phyloP scores from a whole-genome alignment of 2,113 vertebrate genomes.

The Ochotona curzoniae region DNA sequence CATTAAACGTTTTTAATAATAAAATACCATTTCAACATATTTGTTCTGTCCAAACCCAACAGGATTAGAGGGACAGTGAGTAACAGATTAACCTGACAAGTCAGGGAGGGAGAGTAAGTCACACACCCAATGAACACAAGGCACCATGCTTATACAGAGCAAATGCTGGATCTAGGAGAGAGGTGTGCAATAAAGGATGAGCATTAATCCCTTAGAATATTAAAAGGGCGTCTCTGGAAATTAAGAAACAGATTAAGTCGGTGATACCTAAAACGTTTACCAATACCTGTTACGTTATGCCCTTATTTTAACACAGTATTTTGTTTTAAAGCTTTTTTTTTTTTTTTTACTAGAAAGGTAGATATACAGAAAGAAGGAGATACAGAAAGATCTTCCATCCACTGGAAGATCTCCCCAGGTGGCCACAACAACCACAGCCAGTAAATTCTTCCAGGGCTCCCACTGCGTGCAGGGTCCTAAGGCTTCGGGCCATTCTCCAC shows the following conservation, averaged over 20 bases:
- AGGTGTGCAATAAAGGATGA: conserved; percentile 29
- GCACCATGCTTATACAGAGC: conserved; percentile 38
- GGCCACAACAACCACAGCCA: too few relatives aligned
- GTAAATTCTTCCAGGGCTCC: too few relatives aligned
- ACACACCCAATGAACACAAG: conserved; percentile 24
- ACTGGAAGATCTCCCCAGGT: too few relatives aligned
- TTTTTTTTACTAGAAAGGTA: too few relatives aligned
- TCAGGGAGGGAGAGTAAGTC: neutral
- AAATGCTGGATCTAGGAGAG: conserved; percentile 4
- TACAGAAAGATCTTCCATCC: too few relatives aligned
- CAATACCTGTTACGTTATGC: neutral
- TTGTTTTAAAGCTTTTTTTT: too few relatives aligned
- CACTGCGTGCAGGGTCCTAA: too few relatives aligned
- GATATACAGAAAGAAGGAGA: too few relatives aligned
- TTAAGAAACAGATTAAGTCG: conserved; percentile 17
- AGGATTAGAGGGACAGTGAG: neutral
- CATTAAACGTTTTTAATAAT: conserved; percentile 14
- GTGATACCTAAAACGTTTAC: conserved; percentile 5
- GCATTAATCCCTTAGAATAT: conserved; percentile 29
- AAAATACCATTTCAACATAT: conserved; percentile 33
- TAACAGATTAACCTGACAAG: neutral
- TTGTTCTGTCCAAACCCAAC: conserved; percentile 29
- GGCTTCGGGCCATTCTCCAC: too few relatives aligned
- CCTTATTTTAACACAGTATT: neutral
- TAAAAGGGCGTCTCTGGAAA: neutral